Evolutionary conservation across 1,140 invertebrate genomes (phyloP).

Genomic region (Drosophila tropicalis): DNA sequence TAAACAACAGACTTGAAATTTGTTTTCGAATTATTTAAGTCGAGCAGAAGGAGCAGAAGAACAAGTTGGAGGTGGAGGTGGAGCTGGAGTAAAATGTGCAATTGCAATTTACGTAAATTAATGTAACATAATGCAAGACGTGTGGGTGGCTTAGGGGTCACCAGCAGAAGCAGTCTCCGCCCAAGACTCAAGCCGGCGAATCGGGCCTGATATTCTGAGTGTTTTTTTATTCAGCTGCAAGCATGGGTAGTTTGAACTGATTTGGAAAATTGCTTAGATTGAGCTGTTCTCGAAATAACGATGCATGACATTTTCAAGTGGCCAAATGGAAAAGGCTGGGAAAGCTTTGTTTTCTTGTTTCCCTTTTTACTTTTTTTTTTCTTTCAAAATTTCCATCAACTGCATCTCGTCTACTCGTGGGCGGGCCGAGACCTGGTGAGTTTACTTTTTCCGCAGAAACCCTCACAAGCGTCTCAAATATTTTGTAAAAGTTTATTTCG

Average conservation of each 20-base stretch:
- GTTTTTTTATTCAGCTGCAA: not conserved
- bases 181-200: not conserved
- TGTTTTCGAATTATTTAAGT: conserved; percentile 81
- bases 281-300: conserved; percentile 48
- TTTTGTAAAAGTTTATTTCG: conserved; percentile 27
- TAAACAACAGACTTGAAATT: conserved; percentile 75
- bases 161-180: conserved; percentile 7
- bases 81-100: conserved; percentile 30
- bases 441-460: conserved; percentile 20
- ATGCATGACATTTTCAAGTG: conserved; percentile 52
- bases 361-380: not conserved
- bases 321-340: conserved; percentile 47
- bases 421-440: conserved; percentile 28
- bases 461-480: not conserved
- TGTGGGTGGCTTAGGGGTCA: conserved; percentile 70
- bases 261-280: conserved; percentile 64
- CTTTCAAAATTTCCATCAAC: not conserved
- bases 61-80: conserved; percentile 1
- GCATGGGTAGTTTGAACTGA: conserved; percentile 39
- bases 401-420: conserved; percentile 42
- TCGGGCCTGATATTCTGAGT: not conserved
- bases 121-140: conserved; percentile 76
- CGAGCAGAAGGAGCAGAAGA: conserved; percentile 54
- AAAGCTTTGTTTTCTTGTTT: conserved; percentile 16
- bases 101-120: conserved; percentile 75